Evolutionary conservation across 23 tunicate genomes (phyloP).

Genomic region (Diplosoma virens): DNA sequence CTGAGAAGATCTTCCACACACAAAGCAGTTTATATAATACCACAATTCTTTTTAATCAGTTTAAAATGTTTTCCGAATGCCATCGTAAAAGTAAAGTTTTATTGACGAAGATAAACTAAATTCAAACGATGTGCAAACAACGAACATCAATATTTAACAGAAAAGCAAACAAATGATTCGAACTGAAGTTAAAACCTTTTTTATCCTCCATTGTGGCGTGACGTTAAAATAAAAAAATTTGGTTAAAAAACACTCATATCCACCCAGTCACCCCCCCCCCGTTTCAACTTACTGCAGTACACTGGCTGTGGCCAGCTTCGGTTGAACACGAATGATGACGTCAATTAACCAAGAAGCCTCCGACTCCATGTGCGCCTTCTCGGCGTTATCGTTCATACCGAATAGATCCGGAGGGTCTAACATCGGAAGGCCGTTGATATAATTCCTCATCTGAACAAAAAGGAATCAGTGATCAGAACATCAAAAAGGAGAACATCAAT

Average conservation of each 20-base stretch:
- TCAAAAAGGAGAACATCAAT: not conserved
- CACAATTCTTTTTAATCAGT: no score
- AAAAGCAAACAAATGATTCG: not conserved
- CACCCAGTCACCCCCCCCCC: no score
- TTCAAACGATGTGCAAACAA: no score
- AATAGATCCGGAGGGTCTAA: slow-evolving; percentile 89
- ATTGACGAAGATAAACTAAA: no score
- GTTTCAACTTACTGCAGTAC: slow-evolving; percentile 81
- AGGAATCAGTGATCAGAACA: not conserved
- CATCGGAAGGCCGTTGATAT: slow-evolving; percentile 60
- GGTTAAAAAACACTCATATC: not conserved
- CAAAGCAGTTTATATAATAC: no score
- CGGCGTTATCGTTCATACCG: slow-evolving; percentile 93
- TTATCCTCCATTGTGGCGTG: not conserved
- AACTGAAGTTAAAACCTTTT: not conserved
- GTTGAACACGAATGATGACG: slow-evolving; percentile 81
- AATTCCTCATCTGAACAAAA: slow-evolving; percentile 51
- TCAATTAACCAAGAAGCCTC: slow-evolving; percentile 69
- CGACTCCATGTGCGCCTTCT: slow-evolving; percentile 75
- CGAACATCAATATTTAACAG: no score
- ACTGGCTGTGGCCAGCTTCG: slow-evolving; percentile 71
- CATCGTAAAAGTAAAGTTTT: no score
- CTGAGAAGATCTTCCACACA: no score
- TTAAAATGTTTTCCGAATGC: no score
- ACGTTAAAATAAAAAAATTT: not conserved